These are phyloP conservation scores for Orientallactaga bullata DNA, from an alignment of 2,113 vertebrate genomes.

Conservation along the genomic window DNA sequence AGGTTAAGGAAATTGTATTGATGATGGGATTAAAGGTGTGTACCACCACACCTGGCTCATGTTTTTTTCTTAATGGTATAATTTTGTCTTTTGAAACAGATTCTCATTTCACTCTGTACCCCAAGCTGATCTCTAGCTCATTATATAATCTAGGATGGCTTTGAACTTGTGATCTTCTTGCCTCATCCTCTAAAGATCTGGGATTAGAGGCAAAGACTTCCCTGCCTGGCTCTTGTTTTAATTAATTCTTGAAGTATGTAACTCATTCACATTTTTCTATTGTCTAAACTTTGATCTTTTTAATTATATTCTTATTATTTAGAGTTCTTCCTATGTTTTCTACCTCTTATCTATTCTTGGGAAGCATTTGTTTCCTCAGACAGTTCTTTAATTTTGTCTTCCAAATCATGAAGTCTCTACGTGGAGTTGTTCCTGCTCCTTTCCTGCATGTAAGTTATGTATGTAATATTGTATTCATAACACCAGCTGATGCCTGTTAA, in stretches of 20 bases:
- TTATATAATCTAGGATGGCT: no score
- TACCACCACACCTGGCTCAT: no score
- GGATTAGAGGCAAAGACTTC: not conserved
- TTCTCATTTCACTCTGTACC: not conserved
- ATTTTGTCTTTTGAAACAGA: not conserved
- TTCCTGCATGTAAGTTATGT: not conserved
- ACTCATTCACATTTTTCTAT: not conserved
- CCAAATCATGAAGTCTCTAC: not conserved
- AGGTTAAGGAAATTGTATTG: not conserved
- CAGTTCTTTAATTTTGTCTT: not conserved
- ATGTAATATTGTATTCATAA: not conserved
- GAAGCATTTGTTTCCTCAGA: not conserved
- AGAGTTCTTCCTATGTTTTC: not conserved
- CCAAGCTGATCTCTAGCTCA: no score
- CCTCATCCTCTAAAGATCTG: not conserved
- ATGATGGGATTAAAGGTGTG: no score
- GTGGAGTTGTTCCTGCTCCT: not conserved
- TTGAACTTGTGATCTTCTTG: not conserved
- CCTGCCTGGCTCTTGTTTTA: not conserved
- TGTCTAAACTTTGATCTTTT: not conserved
- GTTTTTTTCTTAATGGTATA: not conserved
- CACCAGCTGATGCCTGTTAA: not conserved
- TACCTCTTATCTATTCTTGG: not conserved
- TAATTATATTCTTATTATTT: not conserved
- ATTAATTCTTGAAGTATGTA: not conserved